Conservation (phyloP, 2,888 invertebrate species). For the Tetragonula carbonaria region DNA sequence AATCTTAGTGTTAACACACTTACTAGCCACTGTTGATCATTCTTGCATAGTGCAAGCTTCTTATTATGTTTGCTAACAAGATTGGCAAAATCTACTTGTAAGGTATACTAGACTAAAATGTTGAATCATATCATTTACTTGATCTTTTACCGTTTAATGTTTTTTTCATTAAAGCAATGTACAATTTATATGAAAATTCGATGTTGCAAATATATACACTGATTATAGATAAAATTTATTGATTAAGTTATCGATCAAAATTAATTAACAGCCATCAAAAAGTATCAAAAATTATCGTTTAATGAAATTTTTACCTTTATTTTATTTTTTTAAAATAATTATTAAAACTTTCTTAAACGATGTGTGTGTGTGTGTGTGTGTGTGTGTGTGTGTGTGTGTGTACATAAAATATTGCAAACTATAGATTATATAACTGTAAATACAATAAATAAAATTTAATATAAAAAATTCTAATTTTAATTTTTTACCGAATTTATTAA, state of each 20-base stretch:
- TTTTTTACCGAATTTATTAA: not conserved
- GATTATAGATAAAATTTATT: not conserved
- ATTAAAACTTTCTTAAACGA: too few relatives aligned
- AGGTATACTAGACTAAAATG: slow-evolving; percentile 10
- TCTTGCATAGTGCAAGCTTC: slow-evolving; percentile 7
- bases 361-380: too few relatives aligned
- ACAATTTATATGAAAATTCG: not conserved
- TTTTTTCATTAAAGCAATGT: not conserved
- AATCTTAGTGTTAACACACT: not conserved
- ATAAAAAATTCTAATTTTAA: not conserved
- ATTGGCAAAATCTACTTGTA: slow-evolving; percentile 18
- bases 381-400: too few relatives aligned
- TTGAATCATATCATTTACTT: slow-evolving; percentile 10
- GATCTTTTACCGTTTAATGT: not conserved
- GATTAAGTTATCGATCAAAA: not conserved
- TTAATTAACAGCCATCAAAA: not conserved
- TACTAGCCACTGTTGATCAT: not conserved
- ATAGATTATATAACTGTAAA: not conserved
- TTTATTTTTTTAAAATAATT: too few relatives aligned
- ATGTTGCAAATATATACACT: not conserved
- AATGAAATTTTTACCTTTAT: too few relatives aligned
- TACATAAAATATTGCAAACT: too few relatives aligned
- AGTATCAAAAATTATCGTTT: too few relatives aligned
- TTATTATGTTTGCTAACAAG: slow-evolving; percentile 16
- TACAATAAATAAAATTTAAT: not conserved